Conservation (phyloP, 1,140 invertebrate species). For the Bathynomus jamesi region DNA sequence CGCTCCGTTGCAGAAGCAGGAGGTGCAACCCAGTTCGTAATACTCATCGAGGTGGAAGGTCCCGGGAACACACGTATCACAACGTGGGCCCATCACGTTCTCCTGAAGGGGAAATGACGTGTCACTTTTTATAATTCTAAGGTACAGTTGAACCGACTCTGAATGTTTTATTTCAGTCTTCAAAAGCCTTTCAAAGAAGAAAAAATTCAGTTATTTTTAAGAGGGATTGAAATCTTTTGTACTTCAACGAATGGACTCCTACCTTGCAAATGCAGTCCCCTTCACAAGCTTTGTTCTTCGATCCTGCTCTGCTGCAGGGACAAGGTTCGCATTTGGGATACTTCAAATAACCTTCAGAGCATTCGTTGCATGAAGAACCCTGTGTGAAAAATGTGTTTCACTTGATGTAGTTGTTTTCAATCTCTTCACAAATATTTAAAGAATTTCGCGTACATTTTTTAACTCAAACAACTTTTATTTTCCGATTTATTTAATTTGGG, state of each 20-base stretch:
- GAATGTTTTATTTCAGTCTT: too few species aligned
- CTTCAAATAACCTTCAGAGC: conserved; percentile 67
- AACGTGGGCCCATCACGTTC: conserved; percentile 62
- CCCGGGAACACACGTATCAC: conserved; percentile 68
- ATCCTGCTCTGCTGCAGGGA: conserved; percentile 64
- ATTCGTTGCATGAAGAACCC: conserved; percentile 72
- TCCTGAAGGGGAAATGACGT: conserved; percentile 40
- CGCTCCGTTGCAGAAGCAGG: conserved; percentile 88
- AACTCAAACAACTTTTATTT: too few species aligned
- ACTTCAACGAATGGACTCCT: too few species aligned
- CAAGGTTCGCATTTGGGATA: conserved; percentile 77
- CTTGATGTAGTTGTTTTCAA: too few species aligned
- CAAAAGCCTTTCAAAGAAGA: too few species aligned
- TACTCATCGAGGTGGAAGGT: conserved; percentile 67
- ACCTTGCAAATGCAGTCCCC: conserved; percentile 77
- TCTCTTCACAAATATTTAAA: too few species aligned
- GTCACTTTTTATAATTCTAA: too few species aligned
- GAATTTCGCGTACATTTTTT: too few species aligned
- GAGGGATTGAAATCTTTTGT: too few species aligned
- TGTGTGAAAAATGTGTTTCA: not conserved
- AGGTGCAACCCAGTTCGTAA: conserved; percentile 72
- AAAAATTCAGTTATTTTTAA: too few species aligned
- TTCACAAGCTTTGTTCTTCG: conserved; percentile 63
- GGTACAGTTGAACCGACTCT: too few species aligned
- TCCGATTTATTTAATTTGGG: too few species aligned